A percentile compares a stretch with the other conserved stretches of the same genome.
Evolutionary conservation across 2,888 invertebrate species (phyloP).

Genomic region (Perithous albicinctus): DNA sequence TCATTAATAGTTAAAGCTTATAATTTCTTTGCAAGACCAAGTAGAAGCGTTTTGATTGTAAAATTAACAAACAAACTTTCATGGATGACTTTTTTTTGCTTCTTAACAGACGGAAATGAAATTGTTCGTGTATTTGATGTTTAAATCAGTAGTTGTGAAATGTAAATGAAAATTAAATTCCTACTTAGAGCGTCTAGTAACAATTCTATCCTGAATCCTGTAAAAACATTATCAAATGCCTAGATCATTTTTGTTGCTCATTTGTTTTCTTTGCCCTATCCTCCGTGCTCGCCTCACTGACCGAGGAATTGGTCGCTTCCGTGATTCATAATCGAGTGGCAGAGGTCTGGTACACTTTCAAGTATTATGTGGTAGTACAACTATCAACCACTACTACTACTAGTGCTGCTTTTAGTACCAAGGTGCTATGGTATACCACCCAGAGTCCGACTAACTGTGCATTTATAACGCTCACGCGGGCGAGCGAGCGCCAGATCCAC

Average conservation of each 20-base stretch:
- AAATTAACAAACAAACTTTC: no score
- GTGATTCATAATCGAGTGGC: conserved; percentile 51
- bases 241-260: background rate
- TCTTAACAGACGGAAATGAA: no score
- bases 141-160: no score
- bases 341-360: conserved; percentile 33
- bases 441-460: conserved; percentile 67
- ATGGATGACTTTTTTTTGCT: no score
- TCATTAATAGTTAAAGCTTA: no score
- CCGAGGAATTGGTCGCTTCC: conserved; percentile 51
- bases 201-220: background rate
- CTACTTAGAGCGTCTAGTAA: no score
- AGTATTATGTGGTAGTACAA: conserved; percentile 9
- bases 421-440: conserved; percentile 46
- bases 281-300: conserved; percentile 47
- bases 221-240: background rate
- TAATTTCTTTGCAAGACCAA: no score
- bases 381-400: conserved; percentile 21
- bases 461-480: conserved; percentile 63
- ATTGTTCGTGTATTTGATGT: no score
- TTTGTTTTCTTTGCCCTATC: conserved; percentile 16
- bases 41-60: no score
- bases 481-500: conserved; percentile 53
- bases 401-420: conserved; percentile 14
- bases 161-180: no score